Evolutionary conservation across 2,888 invertebrate genomes (phyloP), one percentile per base, ranked within the genome.

Genomic region (Lithophane semibrunnea): DNA sequence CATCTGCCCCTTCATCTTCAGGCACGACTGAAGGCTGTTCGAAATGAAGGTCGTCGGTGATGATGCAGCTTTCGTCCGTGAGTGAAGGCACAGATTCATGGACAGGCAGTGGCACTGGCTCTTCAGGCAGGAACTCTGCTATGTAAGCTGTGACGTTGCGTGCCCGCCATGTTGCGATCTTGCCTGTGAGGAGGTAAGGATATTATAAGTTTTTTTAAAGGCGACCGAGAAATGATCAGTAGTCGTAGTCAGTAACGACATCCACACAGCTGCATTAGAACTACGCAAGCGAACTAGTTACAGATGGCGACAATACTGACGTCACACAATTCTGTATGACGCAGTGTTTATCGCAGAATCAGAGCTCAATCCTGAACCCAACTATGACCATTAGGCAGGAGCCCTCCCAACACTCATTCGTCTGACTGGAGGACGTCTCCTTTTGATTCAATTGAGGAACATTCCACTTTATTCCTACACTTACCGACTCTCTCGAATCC

Each of bases 111-210:
- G 98, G 97, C 0, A 97, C 96, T 0, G 98, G 97, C 87, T 98
- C 98, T 0, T 97, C 97, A 0, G 98, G 98, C 71, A 98, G 91
- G 83, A 98, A 95, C 68, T 98, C 97, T 4, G 97, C 97, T 94
- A 97, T 97, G 91, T 98, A 98, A 0, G 97, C 95, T 0, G 97
- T 97, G 49, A 98, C 97, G 86, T 97, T 97, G 83, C 98, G 97
- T 0, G 98, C 98, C 8, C 97, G 97, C 98, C 98, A 98, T 21
- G 96, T 97, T 68, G 97, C 97, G 80, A 97, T 88, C 87, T 95
- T 96, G 63, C 96, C 96, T 94, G 92, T 42, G 37, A 68, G 0
- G n/a, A 75, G 64, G 37, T 37, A 64, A 47, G 0, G 3, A 47
- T 16, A 44, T 13, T 16, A 44, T 13, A 29, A 52, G 9, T 66